Evolutionary conservation across 92 coral and sea anemone genomes (phyloP), one percentile per base, ranked within the genome.

Genomic region (Porites cylindrica): DNA sequence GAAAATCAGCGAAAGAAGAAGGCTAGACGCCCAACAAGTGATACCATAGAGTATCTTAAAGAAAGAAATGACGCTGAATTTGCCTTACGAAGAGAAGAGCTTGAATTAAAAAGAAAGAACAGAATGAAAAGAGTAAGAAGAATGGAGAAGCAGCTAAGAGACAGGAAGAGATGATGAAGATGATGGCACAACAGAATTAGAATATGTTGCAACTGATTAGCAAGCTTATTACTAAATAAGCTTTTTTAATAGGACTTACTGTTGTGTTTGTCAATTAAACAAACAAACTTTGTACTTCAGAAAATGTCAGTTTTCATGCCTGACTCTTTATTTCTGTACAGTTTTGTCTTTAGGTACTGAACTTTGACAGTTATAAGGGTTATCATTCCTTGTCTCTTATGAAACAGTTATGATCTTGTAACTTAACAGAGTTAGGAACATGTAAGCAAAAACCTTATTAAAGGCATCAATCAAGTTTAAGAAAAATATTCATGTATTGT

Each of bases 141-240:
- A 76, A 88, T 18, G 79, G 50, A 76, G 89, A 80, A 89, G 88
- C 92, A 64, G 84, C 84, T 53, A 88, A 88, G 62, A 88, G 91
- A 65, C 84, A 88, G 82, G 77, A 74, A 21, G 75, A 71, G 84
- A 47, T 66, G 53, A 82, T 88, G 83, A 81, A 72, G 79, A 75
- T 63, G 91, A 82, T 58, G 91, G 87, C 81, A 58, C 85, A 88
- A 51, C 81, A 81, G 74, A 87, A 67, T 86, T 86, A 86, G 85
- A 51, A 54, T 16, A 77, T 77, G 83, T 16, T 76, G 76, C 23
- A 86, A 26, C 67, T 86, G 51, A 77, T 86, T 54, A 56, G 75
- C 83, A 76, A 59, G 62, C 17, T 71, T 51, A 13, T 83, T 83
- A 59, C 52, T 14, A 83, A 73, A 73, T 43, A 14, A 56, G 16